Evolutionary conservation across 1,140 invertebrate species (phyloP), one percentile per base, ranked within the genome.

Genomic region (Drosophila arizonae): DNA sequence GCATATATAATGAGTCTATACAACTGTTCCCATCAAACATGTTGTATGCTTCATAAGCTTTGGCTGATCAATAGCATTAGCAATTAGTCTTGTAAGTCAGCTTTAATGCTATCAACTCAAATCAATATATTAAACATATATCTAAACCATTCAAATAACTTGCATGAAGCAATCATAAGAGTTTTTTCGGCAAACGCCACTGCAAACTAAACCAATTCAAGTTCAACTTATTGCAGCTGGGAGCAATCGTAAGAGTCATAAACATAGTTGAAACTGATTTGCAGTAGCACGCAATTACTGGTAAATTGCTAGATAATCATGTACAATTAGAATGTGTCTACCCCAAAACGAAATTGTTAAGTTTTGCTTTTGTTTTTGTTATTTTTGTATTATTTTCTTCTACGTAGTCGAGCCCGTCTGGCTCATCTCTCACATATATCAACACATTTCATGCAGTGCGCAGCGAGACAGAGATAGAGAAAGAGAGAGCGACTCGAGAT

Each of bases 361-460:
- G 52, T 39, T 62, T 17, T 57, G 51, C 15, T 58, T 58, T 45
- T 57, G 30, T 13, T 28, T 11, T 5, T 39, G 9, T 48, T 28
- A 43, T 5, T 52, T 3, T 48, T 52, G 17, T 46, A 24, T 24
- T 24, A 24, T 51, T 11, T 50, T 39, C 5, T 6, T 62, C 15
- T 52, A 70, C 43, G 52, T 33, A 17, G 52, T 39, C 43, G 24
- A 55, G 46, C 13, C 24, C 28, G 64, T 58, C 67, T 75, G 55
- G 50, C 45, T 63, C 63, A 75, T 75, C 64, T 71, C 67, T 71
- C 68, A 73, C 82, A 85, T 87, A 79, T 66, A 87, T 86, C 82
- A 86, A 87, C 82, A 71, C 72, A 71, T 80, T 80, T 80, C 81
- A 77, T 80, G 70, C 76, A 73, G 69, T 58, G 72, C 39, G 57